Percentiles rank a stretch among this genome's conserved stretches.
These are phyloP conservation scores for Parauchenoglanis punctatus DNA, from an alignment of 2,797 vertebrate species.

Conservation along the genomic window DNA sequence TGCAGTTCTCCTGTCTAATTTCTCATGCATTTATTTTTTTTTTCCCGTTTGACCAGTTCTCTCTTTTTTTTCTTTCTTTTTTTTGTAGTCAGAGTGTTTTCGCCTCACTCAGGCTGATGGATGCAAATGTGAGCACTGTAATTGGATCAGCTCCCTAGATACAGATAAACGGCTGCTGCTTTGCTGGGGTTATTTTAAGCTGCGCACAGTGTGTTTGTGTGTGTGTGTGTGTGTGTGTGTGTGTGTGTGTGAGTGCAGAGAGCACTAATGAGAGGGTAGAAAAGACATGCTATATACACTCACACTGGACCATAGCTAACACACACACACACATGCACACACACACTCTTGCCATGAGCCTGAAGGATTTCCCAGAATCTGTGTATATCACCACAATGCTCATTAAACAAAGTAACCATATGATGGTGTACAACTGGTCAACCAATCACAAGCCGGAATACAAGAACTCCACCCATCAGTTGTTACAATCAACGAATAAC, in stretches of 20 bases:
- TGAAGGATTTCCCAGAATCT: conserved; percentile 31
- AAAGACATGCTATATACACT: conserved; percentile 62
- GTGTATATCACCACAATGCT: conserved; percentile 53
- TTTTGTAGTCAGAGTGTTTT: conserved; percentile 60
- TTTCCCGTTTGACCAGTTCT: conserved; percentile 25
- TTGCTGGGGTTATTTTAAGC: conserved; percentile 86
- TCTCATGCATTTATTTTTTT: not conserved
- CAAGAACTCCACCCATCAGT: conserved; percentile 39
- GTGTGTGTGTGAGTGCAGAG: conserved; percentile 72
- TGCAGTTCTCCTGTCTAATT: conserved; percentile 7
- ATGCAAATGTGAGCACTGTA: conserved; percentile 95
- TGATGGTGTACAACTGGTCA: conserved; percentile 61
- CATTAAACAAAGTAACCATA: conserved; percentile 64
- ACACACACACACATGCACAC: conserved; percentile 24
- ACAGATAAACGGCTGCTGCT: conserved; percentile 87
- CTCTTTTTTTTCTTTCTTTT: conserved; percentile 35
- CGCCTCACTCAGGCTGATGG: conserved; percentile 75
- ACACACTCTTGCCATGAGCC: conserved; percentile 13
- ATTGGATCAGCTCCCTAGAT: conserved; percentile 96
- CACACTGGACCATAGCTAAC: conserved; percentile 42
- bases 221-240: conserved; percentile 71
- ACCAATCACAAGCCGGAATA: conserved; percentile 52
- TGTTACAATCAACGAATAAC: not conserved
- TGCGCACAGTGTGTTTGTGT: conserved; percentile 63
- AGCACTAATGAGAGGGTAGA: conserved; percentile 80